Evolutionary conservation across 2,888 invertebrate species (phyloP).

Genomic region (Ectobius pallidus): DNA sequence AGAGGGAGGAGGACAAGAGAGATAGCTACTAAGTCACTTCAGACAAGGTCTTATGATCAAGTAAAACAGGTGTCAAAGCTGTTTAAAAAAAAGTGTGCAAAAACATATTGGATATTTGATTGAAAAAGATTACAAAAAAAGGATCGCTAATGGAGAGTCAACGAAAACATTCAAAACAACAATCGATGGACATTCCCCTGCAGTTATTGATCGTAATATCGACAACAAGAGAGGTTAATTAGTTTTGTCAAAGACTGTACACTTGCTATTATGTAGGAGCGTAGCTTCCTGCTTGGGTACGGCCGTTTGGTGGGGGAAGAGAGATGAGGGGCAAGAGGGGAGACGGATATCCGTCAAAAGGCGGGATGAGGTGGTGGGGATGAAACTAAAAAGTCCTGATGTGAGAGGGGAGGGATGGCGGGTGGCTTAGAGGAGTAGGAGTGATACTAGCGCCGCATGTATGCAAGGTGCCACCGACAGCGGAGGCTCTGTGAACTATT

Average conservation of each 20-base stretch:
- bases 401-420: background rate
- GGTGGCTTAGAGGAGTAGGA: too few species aligned
- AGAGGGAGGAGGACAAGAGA: too few species aligned
- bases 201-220: constrained; percentile 28
- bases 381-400: constrained; percentile 23
- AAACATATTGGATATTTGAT: too few species aligned
- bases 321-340: constrained; percentile 27
- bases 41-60: too few species aligned
- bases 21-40: too few species aligned
- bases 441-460: too few species aligned
- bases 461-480: background rate
- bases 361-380: constrained; percentile 28
- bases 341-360: constrained; percentile 26
- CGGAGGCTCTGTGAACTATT: constrained; percentile 16
- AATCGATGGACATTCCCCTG: too few species aligned
- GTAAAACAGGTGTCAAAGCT: too few species aligned
- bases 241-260: constrained; percentile 39
- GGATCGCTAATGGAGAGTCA: too few species aligned
- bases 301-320: constrained; percentile 24
- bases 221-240: constrained; percentile 28
- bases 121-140: too few species aligned
- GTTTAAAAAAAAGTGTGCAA: too few species aligned
- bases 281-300: constrained; percentile 38
- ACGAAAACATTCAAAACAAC: too few species aligned
- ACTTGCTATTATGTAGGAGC: constrained; percentile 37